A percentile compares a stretch with the other conserved stretches of the same genome.
phyloP scores from a whole-genome alignment of 2,888 invertebrate genomes.

The Phengaris alcon region DNA sequence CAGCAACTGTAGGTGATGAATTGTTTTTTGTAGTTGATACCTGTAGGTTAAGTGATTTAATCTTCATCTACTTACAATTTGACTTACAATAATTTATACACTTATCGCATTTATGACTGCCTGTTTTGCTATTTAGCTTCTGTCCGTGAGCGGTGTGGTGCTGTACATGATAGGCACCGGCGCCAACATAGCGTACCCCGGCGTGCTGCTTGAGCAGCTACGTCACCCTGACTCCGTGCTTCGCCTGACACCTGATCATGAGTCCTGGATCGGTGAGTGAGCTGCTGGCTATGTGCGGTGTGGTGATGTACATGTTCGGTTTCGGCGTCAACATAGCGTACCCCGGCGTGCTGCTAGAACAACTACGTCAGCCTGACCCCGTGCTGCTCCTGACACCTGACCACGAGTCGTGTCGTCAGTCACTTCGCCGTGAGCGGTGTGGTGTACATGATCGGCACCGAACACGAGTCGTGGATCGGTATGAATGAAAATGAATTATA shows the following conservation, averaged over 20 bases:
- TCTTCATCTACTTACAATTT: background rate
- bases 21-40: no score
- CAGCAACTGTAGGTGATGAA: no score
- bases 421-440: background rate
- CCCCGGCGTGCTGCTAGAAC: constrained; percentile 66
- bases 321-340: constrained; percentile 57
- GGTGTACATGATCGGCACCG: no score
- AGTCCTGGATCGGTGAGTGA: constrained; percentile 68
- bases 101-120: no score
- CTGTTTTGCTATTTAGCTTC: constrained; percentile 47
- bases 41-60: no score
- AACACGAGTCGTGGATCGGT: no score
- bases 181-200: constrained; percentile 71
- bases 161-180: constrained; percentile 74
- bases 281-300: background rate
- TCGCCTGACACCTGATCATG: constrained; percentile 59
- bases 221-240: constrained; percentile 56
- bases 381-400: constrained; percentile 56
- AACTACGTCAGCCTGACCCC: constrained; percentile 58
- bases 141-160: constrained; percentile 68
- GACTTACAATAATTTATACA: no score
- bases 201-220: constrained; percentile 65
- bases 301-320: background rate
- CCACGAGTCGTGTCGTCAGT: constrained; percentile 68
- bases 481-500: no score